phyloP scores from a whole-genome alignment of 2,113 vertebrate genomes.

The Hystrix cristata region DNA sequence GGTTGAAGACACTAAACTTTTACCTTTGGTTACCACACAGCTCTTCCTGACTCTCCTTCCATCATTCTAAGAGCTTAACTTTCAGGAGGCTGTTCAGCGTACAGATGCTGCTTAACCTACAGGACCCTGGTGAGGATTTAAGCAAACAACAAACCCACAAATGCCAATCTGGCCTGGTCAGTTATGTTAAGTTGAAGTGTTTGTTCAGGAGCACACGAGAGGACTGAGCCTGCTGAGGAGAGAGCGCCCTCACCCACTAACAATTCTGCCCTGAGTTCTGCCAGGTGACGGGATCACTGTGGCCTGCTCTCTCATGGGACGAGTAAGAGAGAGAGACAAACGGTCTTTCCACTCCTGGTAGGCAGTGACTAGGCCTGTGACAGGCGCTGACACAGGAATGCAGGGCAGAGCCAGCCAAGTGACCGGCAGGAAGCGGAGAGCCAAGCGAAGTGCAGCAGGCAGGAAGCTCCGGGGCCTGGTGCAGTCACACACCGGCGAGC shows the following conservation, averaged over 20 bases:
- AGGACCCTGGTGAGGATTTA: not conserved
- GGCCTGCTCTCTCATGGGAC: not conserved
- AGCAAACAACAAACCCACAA: not conserved
- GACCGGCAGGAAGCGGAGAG: no score
- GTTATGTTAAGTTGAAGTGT: not conserved
- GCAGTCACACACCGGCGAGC: not conserved
- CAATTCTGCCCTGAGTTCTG: not conserved
- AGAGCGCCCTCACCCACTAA: not conserved
- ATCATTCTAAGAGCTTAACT: not conserved
- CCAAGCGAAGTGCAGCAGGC: not conserved
- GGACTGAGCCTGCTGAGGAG: not conserved
- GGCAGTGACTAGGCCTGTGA: not conserved
- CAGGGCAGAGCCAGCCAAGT: not conserved
- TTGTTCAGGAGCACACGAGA: not conserved
- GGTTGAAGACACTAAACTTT: not conserved
- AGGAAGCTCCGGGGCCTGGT: not conserved
- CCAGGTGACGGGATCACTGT: not conserved
- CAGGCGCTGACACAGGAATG: not conserved
- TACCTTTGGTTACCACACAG: not conserved
- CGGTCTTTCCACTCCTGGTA: not conserved
- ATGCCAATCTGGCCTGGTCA: not conserved
- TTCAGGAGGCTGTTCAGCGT: not conserved
- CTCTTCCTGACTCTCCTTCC: not conserved
- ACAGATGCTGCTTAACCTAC: not conserved
- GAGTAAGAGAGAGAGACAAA: not conserved